Conservation (phyloP, 1,140 invertebrate species). For the Orchestia grillus region DNA sequence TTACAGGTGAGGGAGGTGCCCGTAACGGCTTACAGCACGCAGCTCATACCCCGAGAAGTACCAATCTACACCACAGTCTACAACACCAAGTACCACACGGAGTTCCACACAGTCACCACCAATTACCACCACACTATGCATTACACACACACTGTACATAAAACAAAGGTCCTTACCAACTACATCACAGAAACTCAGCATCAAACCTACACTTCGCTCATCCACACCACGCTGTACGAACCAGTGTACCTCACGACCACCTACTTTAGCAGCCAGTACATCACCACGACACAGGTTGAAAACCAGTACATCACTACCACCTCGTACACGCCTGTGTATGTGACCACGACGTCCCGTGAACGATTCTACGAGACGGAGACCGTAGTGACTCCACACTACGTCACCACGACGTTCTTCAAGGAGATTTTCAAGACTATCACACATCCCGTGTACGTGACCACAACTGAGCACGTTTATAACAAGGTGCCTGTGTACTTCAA, state of each 20-base stretch:
- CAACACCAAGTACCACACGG: slow-evolving; percentile 36
- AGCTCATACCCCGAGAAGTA: not conserved
- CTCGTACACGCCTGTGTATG: not conserved
- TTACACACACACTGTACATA: not conserved
- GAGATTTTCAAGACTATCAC: slow-evolving; percentile 19
- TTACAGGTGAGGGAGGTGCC: slow-evolving; percentile 15
- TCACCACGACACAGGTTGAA: not conserved
- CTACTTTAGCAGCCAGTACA: not conserved
- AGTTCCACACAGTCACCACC: slow-evolving; percentile 43
- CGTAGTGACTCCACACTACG: slow-evolving; percentile 25
- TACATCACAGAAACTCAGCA: slow-evolving; percentile 36
- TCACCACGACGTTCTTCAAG: slow-evolving; percentile 29
- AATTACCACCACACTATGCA: slow-evolving; percentile 40
- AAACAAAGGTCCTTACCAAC: slow-evolving; percentile 27
- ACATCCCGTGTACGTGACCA: not conserved
- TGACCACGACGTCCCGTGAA: slow-evolving; percentile 26
- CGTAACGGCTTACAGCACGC: slow-evolving; percentile 18
- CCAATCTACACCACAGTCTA: slow-evolving; percentile 29
- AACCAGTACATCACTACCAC: slow-evolving; percentile 44
- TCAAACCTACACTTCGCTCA: not conserved
- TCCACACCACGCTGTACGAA: slow-evolving; percentile 7
- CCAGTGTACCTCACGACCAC: slow-evolving; percentile 32
- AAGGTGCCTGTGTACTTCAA: slow-evolving; percentile 11
- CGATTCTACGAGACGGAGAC: slow-evolving; percentile 36
- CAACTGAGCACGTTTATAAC: slow-evolving; percentile 27